Evolutionary conservation across 1,140 invertebrate genomes (phyloP).

Genomic region (Lucilia cuprina): DNA sequence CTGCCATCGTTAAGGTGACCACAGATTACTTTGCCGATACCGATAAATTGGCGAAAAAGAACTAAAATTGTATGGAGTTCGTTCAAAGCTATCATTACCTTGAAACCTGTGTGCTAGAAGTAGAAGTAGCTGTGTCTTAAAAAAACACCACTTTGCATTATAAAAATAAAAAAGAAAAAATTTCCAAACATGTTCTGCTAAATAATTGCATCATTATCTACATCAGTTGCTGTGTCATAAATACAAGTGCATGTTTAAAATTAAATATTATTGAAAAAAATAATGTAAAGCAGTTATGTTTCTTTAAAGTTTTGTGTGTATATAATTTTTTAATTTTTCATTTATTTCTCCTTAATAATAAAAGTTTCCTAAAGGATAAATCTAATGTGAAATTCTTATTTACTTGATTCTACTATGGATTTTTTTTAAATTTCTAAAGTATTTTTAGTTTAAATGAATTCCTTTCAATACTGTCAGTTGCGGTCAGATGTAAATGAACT

Average conservation of each 20-base stretch:
- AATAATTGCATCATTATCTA: neutral
- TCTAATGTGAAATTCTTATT: neutral
- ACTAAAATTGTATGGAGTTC: conserved; percentile 15
- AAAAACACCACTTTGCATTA: neutral
- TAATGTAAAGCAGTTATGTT: neutral
- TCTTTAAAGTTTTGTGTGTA: neutral
- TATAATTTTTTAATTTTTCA: neutral
- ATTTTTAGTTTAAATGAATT: neutral
- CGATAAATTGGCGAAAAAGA: conserved; percentile 49
- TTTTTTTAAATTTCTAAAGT: neutral
- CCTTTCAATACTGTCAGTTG: neutral
- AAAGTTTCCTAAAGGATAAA: neutral
- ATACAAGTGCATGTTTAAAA: neutral
- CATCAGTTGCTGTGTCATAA: neutral
- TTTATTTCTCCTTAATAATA: neutral
- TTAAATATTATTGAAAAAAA: neutral
- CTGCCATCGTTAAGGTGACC: conserved; percentile 69
- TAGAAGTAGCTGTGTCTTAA: neutral
- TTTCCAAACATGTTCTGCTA: neutral
- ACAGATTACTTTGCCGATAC: conserved; percentile 65
- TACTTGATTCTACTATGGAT: neutral
- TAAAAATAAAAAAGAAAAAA: neutral
- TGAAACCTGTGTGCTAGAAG: conserved; percentile 22
- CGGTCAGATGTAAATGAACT: neutral
- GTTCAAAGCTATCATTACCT: conserved; percentile 30